Conservation (phyloP, 2,888 invertebrate genomes). For the Acleris cristana region DNA sequence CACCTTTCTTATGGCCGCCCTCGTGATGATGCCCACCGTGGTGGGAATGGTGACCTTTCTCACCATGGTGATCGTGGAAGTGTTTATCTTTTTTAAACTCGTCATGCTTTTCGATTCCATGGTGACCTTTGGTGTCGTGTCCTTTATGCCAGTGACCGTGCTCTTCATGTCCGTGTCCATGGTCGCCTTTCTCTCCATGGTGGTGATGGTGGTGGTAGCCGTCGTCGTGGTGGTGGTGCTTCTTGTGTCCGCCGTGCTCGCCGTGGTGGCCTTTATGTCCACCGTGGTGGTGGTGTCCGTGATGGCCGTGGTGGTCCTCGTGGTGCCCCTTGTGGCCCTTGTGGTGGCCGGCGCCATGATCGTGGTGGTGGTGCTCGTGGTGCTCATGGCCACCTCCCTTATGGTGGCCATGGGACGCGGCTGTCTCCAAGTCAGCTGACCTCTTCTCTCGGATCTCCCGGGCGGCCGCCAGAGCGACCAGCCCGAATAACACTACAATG, state of each 20-base stretch:
- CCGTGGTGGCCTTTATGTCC: slow-evolving; percentile 71
- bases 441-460: no score
- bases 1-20: slow-evolving; percentile 87
- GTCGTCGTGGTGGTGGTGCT: slow-evolving; percentile 78
- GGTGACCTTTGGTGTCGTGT: slow-evolving; percentile 89
- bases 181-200: slow-evolving; percentile 79
- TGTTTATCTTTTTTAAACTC: slow-evolving; percentile 90
- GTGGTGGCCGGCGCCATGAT: slow-evolving; percentile 43
- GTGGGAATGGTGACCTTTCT: slow-evolving; percentile 87
- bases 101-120: slow-evolving; percentile 88
- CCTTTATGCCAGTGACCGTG: slow-evolving; percentile 87
- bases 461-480: no score
- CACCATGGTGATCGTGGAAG: slow-evolving; percentile 89
- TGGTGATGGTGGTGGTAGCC: slow-evolving; percentile 79
- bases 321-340: slow-evolving; percentile 84
- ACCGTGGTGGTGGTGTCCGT: slow-evolving; percentile 85
- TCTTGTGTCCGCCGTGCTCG: slow-evolving; percentile 79
- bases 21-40: slow-evolving; percentile 87
- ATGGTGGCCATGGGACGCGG: slow-evolving; percentile 51
- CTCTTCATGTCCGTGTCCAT: slow-evolving; percentile 56
- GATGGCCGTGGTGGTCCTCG: slow-evolving; percentile 80
- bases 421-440: no score
- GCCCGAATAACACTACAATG: no score
- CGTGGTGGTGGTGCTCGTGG: no score
- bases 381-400: slow-evolving; percentile 69